Percentiles rank a stretch among this genome's conserved stretches.
Evolutionary conservation across 2,888 invertebrate species (phyloP).

Genomic region (Loripinus fragilis): DNA sequence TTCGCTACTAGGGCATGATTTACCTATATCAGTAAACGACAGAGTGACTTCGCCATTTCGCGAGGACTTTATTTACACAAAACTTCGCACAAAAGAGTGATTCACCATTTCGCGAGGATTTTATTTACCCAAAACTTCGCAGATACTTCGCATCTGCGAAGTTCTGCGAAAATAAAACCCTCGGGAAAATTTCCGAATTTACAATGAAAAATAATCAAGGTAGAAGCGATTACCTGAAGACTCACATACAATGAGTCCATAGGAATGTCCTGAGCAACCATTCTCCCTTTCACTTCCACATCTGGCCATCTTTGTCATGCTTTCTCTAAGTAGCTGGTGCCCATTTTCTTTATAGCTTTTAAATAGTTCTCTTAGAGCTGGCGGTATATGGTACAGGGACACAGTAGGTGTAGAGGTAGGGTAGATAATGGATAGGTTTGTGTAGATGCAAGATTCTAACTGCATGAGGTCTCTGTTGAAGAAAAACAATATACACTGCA

Average conservation of each 20-base stretch:
- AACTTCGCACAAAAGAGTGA: too few relatives aligned
- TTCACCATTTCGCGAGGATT: too few relatives aligned
- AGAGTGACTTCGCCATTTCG: too few relatives aligned
- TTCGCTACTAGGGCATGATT: too few relatives aligned
- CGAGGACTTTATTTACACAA: too few relatives aligned
- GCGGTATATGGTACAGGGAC: conserved; percentile 5
- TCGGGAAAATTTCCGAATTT: too few relatives aligned
- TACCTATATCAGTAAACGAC: too few relatives aligned
- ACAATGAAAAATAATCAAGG: neutral
- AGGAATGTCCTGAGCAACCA: neutral
- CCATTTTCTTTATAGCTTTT: conserved; percentile 2
- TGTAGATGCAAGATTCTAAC: conserved; percentile 4
- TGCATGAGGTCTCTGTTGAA: neutral
- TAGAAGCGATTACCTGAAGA: neutral
- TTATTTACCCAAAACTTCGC: too few relatives aligned
- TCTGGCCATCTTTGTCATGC: neutral
- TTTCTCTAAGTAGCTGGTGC: neutral
- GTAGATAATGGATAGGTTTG: neutral
- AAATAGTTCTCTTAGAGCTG: conserved; percentile 1
- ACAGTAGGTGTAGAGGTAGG: neutral
- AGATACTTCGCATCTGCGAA: too few relatives aligned
- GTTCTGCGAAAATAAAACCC: too few relatives aligned
- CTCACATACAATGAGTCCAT: conserved; percentile 5
- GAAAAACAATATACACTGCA: too few relatives aligned
- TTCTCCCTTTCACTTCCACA: neutral